phyloP scores from a whole-genome alignment of 2,888 invertebrate genomes.

The Pterostichus madidus region DNA sequence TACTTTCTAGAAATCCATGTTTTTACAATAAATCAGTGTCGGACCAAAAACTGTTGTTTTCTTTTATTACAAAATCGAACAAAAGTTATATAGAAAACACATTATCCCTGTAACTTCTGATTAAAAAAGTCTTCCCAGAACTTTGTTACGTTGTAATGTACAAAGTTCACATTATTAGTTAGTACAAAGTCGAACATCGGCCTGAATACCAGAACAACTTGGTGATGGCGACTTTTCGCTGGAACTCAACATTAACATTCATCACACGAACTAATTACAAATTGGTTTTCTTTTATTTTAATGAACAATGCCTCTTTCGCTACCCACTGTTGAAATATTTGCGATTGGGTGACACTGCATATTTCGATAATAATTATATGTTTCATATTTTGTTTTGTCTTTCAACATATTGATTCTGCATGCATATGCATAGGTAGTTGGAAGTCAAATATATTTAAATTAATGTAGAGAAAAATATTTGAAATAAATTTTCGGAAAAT shows the following conservation, averaged over 20 bases:
- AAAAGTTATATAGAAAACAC: constrained; percentile 47
- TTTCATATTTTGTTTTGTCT: neutral
- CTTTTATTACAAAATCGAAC: constrained; percentile 41
- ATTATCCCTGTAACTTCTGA: constrained; percentile 46
- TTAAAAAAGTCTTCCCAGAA: constrained; percentile 47
- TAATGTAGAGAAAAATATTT: too few relatives aligned
- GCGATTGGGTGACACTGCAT: neutral
- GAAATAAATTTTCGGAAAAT: too few relatives aligned
- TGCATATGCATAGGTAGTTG: too few relatives aligned
- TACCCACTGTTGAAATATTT: constrained; percentile 50
- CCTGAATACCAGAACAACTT: constrained; percentile 41
- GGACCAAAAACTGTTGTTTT: constrained; percentile 4
- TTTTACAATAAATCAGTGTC: too few relatives aligned
- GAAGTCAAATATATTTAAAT: too few relatives aligned
- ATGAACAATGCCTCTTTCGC: constrained; percentile 32
- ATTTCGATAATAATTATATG: neutral
- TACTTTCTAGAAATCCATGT: too few relatives aligned
- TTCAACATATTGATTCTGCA: too few relatives aligned
- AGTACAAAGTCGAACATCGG: constrained; percentile 20
- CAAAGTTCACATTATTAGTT: constrained; percentile 48
- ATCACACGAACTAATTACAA: constrained; percentile 55
- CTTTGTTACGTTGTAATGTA: constrained; percentile 25
- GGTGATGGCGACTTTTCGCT: constrained; percentile 27
- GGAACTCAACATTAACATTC: constrained; percentile 52
- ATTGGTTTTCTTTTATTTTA: constrained; percentile 55